Evolutionary conservation across 2,888 invertebrate species (phyloP).

Genomic region (Melinaea marsaeus): DNA sequence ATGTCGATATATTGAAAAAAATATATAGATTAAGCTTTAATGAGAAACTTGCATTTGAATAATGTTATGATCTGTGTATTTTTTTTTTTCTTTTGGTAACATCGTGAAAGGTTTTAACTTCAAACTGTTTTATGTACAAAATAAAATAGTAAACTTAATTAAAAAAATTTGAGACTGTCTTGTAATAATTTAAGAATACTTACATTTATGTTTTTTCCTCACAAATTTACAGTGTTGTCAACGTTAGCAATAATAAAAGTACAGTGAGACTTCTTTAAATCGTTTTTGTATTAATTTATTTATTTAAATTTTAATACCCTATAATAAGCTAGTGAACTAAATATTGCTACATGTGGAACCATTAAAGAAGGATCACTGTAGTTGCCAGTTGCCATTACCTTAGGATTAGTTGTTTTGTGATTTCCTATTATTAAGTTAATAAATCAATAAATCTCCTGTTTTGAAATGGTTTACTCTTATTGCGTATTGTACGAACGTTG

Average conservation of each 20-base stretch:
- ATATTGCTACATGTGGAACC: too few species aligned
- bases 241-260: background rate
- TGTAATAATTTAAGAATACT: background rate
- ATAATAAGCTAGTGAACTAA: too few species aligned
- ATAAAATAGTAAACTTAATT: background rate
- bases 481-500: background rate
- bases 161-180: constrained; percentile 3
- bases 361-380: constrained; percentile 1
- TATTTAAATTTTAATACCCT: too few species aligned
- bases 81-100: constrained; percentile 19
- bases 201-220: constrained; percentile 1
- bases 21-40: constrained; percentile 26
- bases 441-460: constrained; percentile 19
- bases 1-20: background rate
- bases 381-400: constrained; percentile 10
- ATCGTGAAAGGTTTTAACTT: background rate
- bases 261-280: background rate
- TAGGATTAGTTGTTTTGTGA: constrained; percentile 13
- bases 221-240: background rate
- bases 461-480: constrained; percentile 10
- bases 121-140: background rate
- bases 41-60: constrained; percentile 24
- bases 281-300: too few species aligned
- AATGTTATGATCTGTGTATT: background rate
- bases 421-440: constrained; percentile 18